Evolutionary conservation across 1,140 invertebrate species (phyloP).

Genomic region (Drosophila rhopaloa): DNA sequence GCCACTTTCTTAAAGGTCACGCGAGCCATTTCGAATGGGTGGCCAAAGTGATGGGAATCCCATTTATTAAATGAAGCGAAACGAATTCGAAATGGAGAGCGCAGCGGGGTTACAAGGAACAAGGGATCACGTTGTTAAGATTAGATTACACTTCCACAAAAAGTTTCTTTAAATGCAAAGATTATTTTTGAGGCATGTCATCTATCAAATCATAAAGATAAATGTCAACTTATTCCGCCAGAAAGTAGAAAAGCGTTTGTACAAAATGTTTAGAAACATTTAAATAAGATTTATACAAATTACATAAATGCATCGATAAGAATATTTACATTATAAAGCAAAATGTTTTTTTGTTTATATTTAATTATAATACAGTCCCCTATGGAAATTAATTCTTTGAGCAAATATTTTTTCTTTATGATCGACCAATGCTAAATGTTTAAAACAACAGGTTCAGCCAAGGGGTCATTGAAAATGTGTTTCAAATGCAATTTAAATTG

Average conservation of each 20-base stretch:
- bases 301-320: background rate
- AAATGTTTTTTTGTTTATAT: background rate
- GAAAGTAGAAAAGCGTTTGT: background rate
- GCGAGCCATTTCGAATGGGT: constrained; percentile 34
- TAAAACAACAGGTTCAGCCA: background rate
- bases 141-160: background rate
- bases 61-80: constrained; percentile 53
- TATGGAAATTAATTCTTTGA: no score
- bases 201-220: no score
- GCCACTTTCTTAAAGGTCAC: constrained; percentile 69
- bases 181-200: background rate
- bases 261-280: background rate
- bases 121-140: constrained; percentile 1
- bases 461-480: constrained; percentile 2
- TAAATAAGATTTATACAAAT: no score
- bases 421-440: no score
- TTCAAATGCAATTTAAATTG: constrained; percentile 5
- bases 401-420: background rate
- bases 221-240: no score
- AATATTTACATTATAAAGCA: background rate
- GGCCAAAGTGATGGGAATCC: constrained; percentile 40
- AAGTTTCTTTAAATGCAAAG: background rate
- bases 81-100: constrained; percentile 24
- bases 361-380: no score
- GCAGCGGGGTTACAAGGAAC: background rate